Evolutionary conservation across 2,797 vertebrate species (phyloP).

Genomic region (Xiphophorus birchmanni): DNA sequence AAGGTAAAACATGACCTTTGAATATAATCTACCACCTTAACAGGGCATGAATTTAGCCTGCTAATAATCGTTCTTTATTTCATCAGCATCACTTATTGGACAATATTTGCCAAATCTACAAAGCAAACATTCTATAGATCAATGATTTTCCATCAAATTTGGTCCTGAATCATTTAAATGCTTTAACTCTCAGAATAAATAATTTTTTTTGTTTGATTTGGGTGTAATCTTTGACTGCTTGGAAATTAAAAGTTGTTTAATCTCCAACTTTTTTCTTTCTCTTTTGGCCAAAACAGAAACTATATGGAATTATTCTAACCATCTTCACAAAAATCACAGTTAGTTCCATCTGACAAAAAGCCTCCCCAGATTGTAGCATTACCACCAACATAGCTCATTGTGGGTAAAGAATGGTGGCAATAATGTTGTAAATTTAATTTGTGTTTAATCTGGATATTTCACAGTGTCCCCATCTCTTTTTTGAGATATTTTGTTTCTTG

Average conservation of each 20-base stretch:
- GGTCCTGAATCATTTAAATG: too few species aligned
- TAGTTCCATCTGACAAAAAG: neutral
- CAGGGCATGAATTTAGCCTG: constrained; percentile 18
- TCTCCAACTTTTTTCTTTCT: too few species aligned
- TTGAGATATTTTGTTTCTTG: neutral
- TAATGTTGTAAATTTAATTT: neutral
- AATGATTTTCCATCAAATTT: too few species aligned
- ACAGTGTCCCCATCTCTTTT: neutral
- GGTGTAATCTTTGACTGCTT: too few species aligned
- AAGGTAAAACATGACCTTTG: constrained; percentile 32
- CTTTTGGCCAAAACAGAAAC: neutral
- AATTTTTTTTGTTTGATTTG: neutral
- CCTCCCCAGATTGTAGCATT: neutral
- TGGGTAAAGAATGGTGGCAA: neutral
- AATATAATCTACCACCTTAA: constrained; percentile 21
- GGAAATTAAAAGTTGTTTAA: too few species aligned
- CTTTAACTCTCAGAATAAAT: neutral
- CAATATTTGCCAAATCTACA: too few species aligned
- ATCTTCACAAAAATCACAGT: neutral
- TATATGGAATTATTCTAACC: neutral
- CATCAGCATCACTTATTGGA: too few species aligned
- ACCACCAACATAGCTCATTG: neutral
- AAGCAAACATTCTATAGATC: too few species aligned
- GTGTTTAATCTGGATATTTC: neutral
- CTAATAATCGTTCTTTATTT: constrained; percentile 16